A percentile compares a stretch with the other conserved stretches of the same genome.
Conservation (phyloP, 1,140 invertebrate genomes). For the Lasaia peninsularis region DNA sequence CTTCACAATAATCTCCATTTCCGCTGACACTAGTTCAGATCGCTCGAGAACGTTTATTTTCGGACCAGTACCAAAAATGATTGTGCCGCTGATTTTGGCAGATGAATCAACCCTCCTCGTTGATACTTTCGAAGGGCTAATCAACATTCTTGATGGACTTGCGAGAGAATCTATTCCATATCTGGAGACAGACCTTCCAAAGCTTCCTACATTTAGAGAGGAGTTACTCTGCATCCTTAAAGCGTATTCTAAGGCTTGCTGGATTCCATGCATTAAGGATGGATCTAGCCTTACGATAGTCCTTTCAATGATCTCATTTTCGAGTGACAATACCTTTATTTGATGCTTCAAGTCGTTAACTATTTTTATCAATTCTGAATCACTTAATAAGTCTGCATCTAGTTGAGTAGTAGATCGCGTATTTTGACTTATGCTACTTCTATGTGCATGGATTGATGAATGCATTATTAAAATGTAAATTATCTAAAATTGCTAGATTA, state of each 20-base stretch:
- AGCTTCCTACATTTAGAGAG: constrained; percentile 44
- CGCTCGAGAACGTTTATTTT: constrained; percentile 64
- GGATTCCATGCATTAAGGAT: constrained; percentile 52
- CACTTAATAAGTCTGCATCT: constrained; percentile 48
- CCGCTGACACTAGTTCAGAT: constrained; percentile 64
- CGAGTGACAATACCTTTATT: constrained; percentile 47
- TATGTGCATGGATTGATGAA: constrained; percentile 33
- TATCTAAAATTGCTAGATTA: neutral
- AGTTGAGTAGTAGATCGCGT: constrained; percentile 47
- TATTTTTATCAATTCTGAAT: constrained; percentile 53
- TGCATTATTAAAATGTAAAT: constrained; percentile 28
- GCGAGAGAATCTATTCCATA: constrained; percentile 43
- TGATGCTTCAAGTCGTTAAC: constrained; percentile 53
- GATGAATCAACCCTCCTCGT: constrained; percentile 52
- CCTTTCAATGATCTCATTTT: constrained; percentile 66
- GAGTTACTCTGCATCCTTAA: constrained; percentile 47
- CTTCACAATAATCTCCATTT: constrained; percentile 65
- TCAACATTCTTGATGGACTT: constrained; percentile 52
- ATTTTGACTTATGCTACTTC: constrained; percentile 45
- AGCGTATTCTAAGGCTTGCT: constrained; percentile 64
- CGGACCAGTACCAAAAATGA: constrained; percentile 46
- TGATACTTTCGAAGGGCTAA: constrained; percentile 52
- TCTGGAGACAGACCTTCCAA: constrained; percentile 50
- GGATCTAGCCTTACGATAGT: constrained; percentile 63
- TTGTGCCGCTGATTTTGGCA: constrained; percentile 49